A percentile compares a stretch with the other conserved stretches of the same genome.
These are phyloP conservation scores for Agriopis leucophaearia DNA, from an alignment of 2,888 invertebrate genomes.

Conservation along the genomic window DNA sequence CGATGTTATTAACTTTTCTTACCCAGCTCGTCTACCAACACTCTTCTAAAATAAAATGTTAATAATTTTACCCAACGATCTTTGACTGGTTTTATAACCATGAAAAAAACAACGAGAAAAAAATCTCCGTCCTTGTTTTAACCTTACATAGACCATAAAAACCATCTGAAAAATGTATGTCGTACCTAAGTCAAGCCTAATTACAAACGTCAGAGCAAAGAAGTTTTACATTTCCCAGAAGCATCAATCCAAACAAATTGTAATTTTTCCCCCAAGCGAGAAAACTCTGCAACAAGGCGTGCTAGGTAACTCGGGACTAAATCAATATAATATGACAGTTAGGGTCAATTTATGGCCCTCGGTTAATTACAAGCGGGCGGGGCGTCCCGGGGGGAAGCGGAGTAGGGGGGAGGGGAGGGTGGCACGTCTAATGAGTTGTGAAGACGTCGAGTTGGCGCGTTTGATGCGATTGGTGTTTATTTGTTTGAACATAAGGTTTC, in stretches of 20 bases:
- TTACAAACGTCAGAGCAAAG: conserved; percentile 37
- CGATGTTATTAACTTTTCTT: too few species aligned
- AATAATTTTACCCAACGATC: too few species aligned
- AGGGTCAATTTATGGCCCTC: conserved; percentile 86
- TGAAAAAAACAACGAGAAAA: too few species aligned
- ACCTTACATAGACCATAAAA: too few species aligned
- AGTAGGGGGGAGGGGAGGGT: conserved; percentile 51
- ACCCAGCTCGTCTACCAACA: too few species aligned
- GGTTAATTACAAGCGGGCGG: conserved; percentile 84
- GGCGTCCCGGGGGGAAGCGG: conserved; percentile 50
- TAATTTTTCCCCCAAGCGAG: conserved; percentile 61
- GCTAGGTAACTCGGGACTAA: conserved; percentile 75
- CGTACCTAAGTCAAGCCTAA: conserved; percentile 21
- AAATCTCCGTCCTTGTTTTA: too few species aligned
- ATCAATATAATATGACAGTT: conserved; percentile 87
- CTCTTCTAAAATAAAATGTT: too few species aligned
- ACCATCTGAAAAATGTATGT: too few species aligned
- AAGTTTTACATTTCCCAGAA: conserved; percentile 55
- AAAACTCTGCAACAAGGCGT: conserved; percentile 65
- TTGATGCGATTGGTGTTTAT: conserved; percentile 45
- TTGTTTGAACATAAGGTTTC: conserved; percentile 33
- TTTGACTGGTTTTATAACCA: too few species aligned
- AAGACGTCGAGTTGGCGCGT: conserved; percentile 68
- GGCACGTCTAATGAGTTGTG: conserved; percentile 80
- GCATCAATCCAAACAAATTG: conserved; percentile 64